Conservation (phyloP, 2,113 vertebrate genomes). For the Petromus typicus region DNA sequence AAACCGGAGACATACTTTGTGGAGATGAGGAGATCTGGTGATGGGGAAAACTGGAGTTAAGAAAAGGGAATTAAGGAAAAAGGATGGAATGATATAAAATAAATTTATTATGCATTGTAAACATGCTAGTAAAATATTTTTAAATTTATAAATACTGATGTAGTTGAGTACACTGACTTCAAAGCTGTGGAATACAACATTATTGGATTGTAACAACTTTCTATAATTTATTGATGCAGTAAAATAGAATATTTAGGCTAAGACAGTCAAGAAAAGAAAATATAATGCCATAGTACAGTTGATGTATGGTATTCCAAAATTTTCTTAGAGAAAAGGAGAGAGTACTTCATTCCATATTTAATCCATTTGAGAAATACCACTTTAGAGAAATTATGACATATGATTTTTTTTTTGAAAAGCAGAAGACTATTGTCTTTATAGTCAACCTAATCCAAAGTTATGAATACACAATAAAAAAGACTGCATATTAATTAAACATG, state of each 20-base stretch:
- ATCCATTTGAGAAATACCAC: not conserved
- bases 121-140: not conserved
- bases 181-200: not conserved
- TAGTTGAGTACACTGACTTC: slow-evolving; percentile 6
- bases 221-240: not conserved
- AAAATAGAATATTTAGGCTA: not conserved
- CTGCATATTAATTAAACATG: not conserved
- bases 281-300: not conserved
- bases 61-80: not conserved
- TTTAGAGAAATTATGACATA: slow-evolving; percentile 31
- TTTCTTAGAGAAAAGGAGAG: not conserved
- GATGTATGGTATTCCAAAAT: not conserved
- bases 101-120: not conserved
- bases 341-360: not conserved
- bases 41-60: no score
- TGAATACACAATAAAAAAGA: not conserved
- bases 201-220: not conserved
- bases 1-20: not conserved
- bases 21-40: not conserved
- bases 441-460: slow-evolving; percentile 29
- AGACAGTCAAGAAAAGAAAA: not conserved
- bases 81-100: not conserved
- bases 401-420: not conserved
- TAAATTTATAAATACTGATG: not conserved
- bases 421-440: slow-evolving; percentile 35